Conservation (phyloP, 1,140 invertebrate species). For the Neotoxoptera formosana region DNA sequence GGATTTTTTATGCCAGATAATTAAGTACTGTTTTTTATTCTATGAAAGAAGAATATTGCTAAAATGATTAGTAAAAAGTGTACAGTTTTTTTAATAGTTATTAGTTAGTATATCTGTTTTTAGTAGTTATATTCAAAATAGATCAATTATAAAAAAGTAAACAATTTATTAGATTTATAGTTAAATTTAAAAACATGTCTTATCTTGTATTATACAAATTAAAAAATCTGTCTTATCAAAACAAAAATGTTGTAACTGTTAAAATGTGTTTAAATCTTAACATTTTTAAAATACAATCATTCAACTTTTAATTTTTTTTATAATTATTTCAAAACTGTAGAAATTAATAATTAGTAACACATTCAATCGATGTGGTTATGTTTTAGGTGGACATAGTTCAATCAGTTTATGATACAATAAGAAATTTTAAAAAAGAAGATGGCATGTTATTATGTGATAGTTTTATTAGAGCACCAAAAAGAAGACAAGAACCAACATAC, state of each 20-base stretch:
- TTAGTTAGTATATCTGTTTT: too few relatives aligned
- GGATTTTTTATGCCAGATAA: neutral
- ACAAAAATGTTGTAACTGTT: neutral
- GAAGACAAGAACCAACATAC: conserved; percentile 87
- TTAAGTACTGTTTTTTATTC: neutral
- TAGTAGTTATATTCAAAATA: neutral
- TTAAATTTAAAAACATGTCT: neutral
- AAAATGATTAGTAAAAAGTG: neutral
- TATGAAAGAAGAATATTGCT: neutral
- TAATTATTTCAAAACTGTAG: neutral
- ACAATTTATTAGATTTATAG: neutral
- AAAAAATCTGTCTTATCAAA: neutral
- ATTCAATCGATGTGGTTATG: conserved; percentile 59
- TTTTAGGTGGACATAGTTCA: conserved; percentile 84
- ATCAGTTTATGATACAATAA: conserved; percentile 89
- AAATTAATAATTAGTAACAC: conserved; percentile 14
- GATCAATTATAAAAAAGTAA: too few relatives aligned
- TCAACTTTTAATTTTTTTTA: neutral
- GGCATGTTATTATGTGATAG: conserved; percentile 89
- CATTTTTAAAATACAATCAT: neutral
- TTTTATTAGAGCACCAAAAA: conserved; percentile 92
- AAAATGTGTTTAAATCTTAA: neutral
- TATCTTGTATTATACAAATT: neutral
- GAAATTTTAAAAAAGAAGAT: conserved; percentile 92
- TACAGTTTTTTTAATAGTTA: neutral